Percentiles rank a stretch among this genome's conserved stretches.
Conservation (phyloP, 2,888 invertebrate genomes). For the Malacosoma neustria region DNA sequence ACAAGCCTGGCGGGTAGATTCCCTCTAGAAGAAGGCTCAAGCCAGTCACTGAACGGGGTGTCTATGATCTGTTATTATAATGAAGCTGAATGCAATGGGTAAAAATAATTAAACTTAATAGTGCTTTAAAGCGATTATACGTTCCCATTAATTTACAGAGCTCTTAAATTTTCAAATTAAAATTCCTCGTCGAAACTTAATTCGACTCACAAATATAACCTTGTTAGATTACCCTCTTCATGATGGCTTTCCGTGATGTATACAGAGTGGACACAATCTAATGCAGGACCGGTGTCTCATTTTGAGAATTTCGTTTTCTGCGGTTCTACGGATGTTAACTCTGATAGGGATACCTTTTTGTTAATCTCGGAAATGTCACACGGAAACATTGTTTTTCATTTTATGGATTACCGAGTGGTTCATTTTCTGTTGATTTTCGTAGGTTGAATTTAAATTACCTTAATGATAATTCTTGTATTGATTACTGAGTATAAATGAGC, state of each 20-base stretch:
- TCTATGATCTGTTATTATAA: too few relatives aligned
- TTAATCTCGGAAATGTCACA: slow-evolving; percentile 5
- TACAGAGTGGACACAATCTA: slow-evolving; percentile 39
- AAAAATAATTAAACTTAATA: not conserved
- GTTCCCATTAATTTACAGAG: slow-evolving; percentile 18
- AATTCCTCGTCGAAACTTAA: slow-evolving; percentile 30
- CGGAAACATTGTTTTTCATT: not conserved
- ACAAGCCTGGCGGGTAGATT: too few relatives aligned
- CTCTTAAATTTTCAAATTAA: slow-evolving; percentile 30
- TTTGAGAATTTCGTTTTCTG: slow-evolving; percentile 25
- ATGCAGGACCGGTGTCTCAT: slow-evolving; percentile 29
- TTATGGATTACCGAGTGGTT: not conserved
- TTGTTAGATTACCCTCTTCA: slow-evolving; percentile 56
- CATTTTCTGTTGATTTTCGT: not conserved
- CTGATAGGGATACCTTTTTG: slow-evolving; percentile 12
- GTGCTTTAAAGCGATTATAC: not conserved
- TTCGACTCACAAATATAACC: slow-evolving; percentile 45
- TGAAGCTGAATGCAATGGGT: too few relatives aligned
- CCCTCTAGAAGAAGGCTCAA: too few relatives aligned
- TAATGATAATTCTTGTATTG: too few relatives aligned
- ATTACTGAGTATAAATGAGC: too few relatives aligned
- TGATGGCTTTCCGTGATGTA: slow-evolving; percentile 40
- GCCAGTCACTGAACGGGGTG: too few relatives aligned
- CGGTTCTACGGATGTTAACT: slow-evolving; percentile 3
- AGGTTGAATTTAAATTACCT: too few relatives aligned